These are phyloP conservation scores for Pongo pygmaeus DNA, from an alignment of 2,113 vertebrate species.

Conservation along the genomic window DNA sequence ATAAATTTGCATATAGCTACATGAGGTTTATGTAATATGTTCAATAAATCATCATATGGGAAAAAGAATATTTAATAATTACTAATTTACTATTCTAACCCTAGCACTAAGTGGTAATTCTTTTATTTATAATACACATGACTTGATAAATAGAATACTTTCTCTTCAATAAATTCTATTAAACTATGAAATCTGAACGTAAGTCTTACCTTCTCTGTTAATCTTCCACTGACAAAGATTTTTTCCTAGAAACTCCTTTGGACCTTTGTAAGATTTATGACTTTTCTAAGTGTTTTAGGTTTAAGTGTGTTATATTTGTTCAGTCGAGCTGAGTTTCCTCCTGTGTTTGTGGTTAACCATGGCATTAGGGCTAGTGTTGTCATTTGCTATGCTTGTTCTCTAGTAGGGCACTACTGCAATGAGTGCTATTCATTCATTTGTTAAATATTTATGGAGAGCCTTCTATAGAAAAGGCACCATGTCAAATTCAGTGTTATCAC, in stretches of 20 bases:
- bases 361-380: not conserved
- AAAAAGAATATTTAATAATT: not conserved
- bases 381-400: conserved; percentile 28
- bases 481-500: not conserved
- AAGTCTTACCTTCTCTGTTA: not conserved
- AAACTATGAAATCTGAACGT: not conserved
- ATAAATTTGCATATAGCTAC: not conserved
- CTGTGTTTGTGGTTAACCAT: conserved; percentile 10
- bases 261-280: not conserved
- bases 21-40: not conserved
- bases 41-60: not conserved
- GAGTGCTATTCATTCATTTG: not conserved
- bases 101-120: not conserved
- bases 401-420: not conserved
- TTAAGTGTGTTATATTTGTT: not conserved
- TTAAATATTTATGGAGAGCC: conserved; percentile 34
- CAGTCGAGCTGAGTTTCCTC: not conserved
- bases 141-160: not conserved
- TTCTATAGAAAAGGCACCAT: not conserved
- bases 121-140: not conserved
- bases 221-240: not conserved
- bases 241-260: not conserved
- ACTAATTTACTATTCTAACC: not conserved
- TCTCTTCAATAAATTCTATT: not conserved
- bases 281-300: conserved; percentile 3